Percentiles rank a stretch among this genome's conserved stretches.
These are phyloP conservation scores for Chionodraco myersi DNA, from an alignment of 2,113 vertebrate species.

Conservation along the genomic window DNA sequence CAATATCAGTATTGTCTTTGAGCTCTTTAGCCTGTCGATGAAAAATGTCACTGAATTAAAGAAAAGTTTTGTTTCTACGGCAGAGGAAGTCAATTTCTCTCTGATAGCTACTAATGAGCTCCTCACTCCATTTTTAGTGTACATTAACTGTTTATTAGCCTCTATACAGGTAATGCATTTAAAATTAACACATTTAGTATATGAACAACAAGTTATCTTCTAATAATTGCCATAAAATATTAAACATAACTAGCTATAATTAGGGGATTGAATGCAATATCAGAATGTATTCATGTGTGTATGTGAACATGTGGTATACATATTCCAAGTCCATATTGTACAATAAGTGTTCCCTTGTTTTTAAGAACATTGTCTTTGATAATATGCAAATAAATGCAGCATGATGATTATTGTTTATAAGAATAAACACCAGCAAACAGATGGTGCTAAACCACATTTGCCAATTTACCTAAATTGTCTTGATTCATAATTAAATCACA, in stretches of 20 bases:
- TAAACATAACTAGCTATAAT: neutral
- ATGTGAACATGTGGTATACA: neutral
- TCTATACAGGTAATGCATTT: neutral
- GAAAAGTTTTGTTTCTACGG: neutral
- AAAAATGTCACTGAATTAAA: conserved; percentile 13
- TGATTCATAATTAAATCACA: neutral
- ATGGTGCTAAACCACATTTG: neutral
- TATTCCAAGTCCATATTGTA: neutral
- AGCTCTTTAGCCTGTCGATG: neutral
- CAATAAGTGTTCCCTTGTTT: neutral
- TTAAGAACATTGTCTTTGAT: neutral
- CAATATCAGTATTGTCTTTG: neutral
- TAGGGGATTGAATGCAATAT: neutral
- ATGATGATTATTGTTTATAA: neutral
- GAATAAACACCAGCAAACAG: neutral
- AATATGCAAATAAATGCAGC: conserved; percentile 5
- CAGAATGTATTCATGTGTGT: neutral
- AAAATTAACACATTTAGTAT: neutral
- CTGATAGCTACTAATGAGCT: conserved; percentile 24
- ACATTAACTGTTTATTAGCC: conserved; percentile 14
- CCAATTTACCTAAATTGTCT: neutral
- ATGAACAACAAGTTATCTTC: neutral
- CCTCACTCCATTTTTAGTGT: conserved; percentile 17
- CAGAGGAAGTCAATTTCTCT: conserved; percentile 8
- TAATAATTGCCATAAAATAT: conserved; percentile 5